Evolutionary conservation across 2,888 invertebrate species (phyloP), one percentile per base, ranked within the genome.

Genomic region (Drosophila testacea): DNA sequence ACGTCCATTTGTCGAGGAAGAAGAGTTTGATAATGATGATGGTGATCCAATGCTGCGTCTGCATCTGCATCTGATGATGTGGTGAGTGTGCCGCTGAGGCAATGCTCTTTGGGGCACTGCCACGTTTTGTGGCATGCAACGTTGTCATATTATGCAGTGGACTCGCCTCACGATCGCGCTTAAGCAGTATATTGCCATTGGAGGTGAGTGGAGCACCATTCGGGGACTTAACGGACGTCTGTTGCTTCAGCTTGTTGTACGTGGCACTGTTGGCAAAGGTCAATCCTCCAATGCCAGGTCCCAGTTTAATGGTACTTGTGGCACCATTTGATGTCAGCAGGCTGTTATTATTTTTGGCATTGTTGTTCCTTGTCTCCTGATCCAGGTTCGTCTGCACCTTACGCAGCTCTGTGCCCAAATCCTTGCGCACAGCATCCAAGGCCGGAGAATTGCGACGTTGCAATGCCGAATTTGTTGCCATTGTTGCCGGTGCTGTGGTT

Each of bases 401-500:
- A 11, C 89, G 89, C 59, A 95, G 92, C 77, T 94, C 95, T 74
- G 94, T 93, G 71, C 94, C 91, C 78, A 96, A 92, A 92, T 96
- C 95, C 86, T 95, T 95, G 62, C 95, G 95, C 2, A 95, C 95
- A 10, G 93, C 92, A 77, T 94, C 94, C 88, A 92, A 88, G 3
- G 89, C 89, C 36, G 83, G 75, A 0, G 83, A 75, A 51, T 76
- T 88, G 42, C 91, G 90, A 4, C 92, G 91, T 60, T 92, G 92
- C 47, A 90, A 48, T 4, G 73, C 75, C 4, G 90, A 84, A 69
- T 90, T 92, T 4, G 89, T 91, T 39, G 90, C 90, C 80, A 90
- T 68, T 4, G 88, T 90, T 6, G 81, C 85, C 6, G 88, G 89
- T 4, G 83, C 90, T 9, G 88, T 85, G 44, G 74, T 83, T 32